Percentiles rank a stretch among this genome's conserved stretches.
Evolutionary conservation across 2,113 vertebrate genomes (phyloP).

Genomic region (Lepus americanus): DNA sequence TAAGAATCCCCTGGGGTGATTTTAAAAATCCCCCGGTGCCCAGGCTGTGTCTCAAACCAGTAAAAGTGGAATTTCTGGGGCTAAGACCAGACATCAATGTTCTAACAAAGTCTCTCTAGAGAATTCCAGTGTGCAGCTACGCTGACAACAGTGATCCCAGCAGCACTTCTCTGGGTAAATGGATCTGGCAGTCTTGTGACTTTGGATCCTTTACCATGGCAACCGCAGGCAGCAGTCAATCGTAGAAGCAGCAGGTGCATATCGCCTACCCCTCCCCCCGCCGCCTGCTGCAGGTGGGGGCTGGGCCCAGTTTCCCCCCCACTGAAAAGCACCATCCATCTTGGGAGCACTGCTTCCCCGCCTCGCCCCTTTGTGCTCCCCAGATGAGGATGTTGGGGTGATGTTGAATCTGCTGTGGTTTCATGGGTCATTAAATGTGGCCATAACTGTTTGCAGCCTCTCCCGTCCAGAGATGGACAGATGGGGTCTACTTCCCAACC

Average conservation of each 20-base stretch:
- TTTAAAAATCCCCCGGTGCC: background rate
- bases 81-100: background rate
- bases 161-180: background rate
- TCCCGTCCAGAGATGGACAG: background rate
- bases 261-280: no score
- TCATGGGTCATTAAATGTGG: background rate
- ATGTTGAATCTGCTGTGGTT: background rate
- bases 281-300: background rate
- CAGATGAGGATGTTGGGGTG: background rate
- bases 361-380: background rate
- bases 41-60: background rate
- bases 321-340: background rate
- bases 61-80: constrained; percentile 1
- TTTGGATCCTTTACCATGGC: background rate
- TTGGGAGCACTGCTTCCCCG: background rate
- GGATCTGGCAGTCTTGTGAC: background rate
- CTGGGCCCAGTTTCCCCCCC: background rate
- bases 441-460: background rate
- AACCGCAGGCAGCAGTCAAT: fast-evolving
- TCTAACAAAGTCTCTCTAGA: background rate
- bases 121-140: background rate
- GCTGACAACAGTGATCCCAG: background rate
- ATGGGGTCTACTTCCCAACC: constrained; percentile 2
- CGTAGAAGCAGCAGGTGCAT: background rate
- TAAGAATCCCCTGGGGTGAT: background rate